These are phyloP conservation scores for Pelusios castaneus DNA, from an alignment of 2,113 vertebrate species.

Conservation along the genomic window DNA sequence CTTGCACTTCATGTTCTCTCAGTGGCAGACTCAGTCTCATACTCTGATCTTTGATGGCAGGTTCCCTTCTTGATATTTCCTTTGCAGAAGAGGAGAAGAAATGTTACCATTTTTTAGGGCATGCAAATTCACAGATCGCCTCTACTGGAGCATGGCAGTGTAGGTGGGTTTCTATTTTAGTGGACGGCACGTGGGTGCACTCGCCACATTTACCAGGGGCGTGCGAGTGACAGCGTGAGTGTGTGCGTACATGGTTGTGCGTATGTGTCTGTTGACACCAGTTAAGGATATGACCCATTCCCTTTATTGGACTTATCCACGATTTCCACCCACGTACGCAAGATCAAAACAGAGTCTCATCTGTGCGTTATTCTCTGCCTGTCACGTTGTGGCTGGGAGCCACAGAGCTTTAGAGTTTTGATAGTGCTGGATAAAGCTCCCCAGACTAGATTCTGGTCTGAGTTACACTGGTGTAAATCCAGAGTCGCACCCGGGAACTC, in stretches of 20 bases:
- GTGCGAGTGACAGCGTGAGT: no score
- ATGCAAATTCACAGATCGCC: neutral
- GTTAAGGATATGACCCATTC: no score
- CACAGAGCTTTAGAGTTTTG: no score
- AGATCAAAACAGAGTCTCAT: no score
- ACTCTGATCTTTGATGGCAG: neutral
- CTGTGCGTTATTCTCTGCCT: no score
- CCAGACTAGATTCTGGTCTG: neutral
- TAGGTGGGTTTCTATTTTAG: neutral
- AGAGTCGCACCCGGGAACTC: no score
- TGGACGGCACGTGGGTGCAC: neutral
- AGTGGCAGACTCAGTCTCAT: neutral
- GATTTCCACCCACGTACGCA: no score
- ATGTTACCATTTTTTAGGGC: neutral
- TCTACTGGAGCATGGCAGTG: neutral
- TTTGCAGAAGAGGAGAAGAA: neutral
- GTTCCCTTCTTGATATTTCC: neutral
- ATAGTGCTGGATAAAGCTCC: neutral
- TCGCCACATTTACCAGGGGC: neutral
- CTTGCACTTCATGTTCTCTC: neutral
- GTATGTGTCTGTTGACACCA: no score
- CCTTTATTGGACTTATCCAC: no score
- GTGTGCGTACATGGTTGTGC: no score
- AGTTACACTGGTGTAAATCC: no score
- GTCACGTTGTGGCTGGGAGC: no score